A percentile compares a stretch with the other conserved stretches of the same genome.
Evolutionary conservation across 2,797 vertebrate genomes (phyloP).

Genomic region (Adelosebastes latens): DNA sequence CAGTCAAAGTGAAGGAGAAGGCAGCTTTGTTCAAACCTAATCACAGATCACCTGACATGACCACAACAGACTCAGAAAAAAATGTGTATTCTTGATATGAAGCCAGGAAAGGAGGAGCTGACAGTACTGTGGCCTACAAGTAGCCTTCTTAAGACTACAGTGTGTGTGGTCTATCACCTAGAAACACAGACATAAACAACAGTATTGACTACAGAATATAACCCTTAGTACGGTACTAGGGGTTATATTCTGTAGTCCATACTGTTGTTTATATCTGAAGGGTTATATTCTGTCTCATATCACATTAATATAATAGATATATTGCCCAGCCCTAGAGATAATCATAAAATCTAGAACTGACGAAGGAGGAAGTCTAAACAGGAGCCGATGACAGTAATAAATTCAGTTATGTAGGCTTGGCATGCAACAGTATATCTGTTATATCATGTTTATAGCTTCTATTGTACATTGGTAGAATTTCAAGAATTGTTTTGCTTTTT

Average conservation of each 20-base stretch:
- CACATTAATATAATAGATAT: too few species aligned
- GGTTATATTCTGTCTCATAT: too few species aligned
- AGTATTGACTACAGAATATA: too few species aligned
- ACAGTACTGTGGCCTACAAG: neutral
- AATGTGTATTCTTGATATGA: neutral
- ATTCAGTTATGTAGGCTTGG: neutral
- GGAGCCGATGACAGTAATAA: neutral
- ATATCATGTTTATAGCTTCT: too few species aligned
- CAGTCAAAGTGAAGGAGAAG: neutral
- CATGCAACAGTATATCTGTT: neutral
- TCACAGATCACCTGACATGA: constrained; percentile 41
- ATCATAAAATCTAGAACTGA: neutral
- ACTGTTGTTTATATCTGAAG: too few species aligned
- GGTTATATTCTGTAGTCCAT: too few species aligned
- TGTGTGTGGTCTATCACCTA: neutral
- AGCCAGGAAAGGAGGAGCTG: neutral
- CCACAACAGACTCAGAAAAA: neutral
- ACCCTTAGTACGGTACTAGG: too few species aligned
- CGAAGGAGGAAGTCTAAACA: neutral
- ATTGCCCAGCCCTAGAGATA: too few species aligned
- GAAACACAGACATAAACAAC: constrained; percentile 6
- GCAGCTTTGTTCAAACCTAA: constrained; percentile 19
- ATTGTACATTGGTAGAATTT: too few species aligned
- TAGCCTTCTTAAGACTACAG: neutral
- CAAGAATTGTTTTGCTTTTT: rapidly evolving